phyloP scores from a whole-genome alignment of 1,140 invertebrate genomes.

The Phenacoccus solenopsis region DNA sequence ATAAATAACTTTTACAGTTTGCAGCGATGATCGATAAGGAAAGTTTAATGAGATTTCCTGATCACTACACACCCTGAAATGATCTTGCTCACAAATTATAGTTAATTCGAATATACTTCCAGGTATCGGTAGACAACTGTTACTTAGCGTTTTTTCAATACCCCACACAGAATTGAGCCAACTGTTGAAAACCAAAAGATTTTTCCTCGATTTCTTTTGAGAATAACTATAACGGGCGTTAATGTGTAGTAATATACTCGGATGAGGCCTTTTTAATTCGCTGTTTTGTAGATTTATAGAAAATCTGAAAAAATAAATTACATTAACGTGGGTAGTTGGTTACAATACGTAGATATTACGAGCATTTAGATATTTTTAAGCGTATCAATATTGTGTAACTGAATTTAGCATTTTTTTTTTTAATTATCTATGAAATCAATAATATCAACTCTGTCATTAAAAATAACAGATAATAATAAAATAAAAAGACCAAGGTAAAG shows the following conservation, averaged over 20 bases:
- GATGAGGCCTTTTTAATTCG: background rate
- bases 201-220: constrained; percentile 3
- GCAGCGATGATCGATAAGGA: background rate
- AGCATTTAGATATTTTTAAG: background rate
- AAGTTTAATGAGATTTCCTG: background rate
- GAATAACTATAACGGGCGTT: constrained; percentile 9
- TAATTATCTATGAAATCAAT: too few relatives aligned
- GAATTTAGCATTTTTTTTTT: too few relatives aligned
- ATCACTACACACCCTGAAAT: background rate
- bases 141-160: background rate
- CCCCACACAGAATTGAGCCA: background rate
- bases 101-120: background rate
- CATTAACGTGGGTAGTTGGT: too few relatives aligned
- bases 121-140: background rate
- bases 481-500: background rate
- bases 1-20: background rate
- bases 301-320: constrained; percentile 19
- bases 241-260: constrained; percentile 8
- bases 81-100: background rate
- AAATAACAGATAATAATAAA: too few relatives aligned
- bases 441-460: too few relatives aligned
- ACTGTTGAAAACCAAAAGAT: constrained; percentile 7
- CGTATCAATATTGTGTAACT: background rate
- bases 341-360: too few relatives aligned
- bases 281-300: constrained; percentile 18